Evolutionary conservation across 2,888 invertebrate species (phyloP).

Genomic region (Ferrisia virgata): DNA sequence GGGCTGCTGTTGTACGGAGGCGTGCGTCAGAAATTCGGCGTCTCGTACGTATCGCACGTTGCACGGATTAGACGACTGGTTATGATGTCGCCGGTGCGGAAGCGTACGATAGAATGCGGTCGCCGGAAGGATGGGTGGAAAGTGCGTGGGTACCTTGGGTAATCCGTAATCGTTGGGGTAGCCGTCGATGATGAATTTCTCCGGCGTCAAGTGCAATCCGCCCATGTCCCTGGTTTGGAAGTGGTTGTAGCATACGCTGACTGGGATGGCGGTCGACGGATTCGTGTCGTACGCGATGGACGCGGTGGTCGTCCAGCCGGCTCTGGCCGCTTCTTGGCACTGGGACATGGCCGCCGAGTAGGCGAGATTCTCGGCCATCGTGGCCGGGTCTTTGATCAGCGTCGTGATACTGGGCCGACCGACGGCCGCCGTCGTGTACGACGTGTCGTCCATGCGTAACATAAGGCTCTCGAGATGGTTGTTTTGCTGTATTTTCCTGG

Average conservation of each 20-base stretch:
- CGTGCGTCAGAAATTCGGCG: constrained; percentile 63
- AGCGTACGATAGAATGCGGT: constrained; percentile 64
- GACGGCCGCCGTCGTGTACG: too few relatives aligned
- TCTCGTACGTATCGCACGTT: constrained; percentile 62
- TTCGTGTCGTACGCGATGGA: constrained; percentile 63
- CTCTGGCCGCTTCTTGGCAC: constrained; percentile 73
- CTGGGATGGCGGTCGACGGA: constrained; percentile 44
- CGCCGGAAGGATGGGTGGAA: constrained; percentile 52
- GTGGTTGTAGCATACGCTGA: constrained; percentile 34
- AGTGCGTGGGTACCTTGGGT: constrained; percentile 58
- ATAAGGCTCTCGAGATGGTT: constrained; percentile 48
- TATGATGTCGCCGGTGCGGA: constrained; percentile 65
- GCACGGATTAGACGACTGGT: constrained; percentile 72
- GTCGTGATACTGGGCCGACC: constrained; percentile 47
- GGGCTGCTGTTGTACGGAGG: constrained; percentile 54
- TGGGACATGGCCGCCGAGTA: constrained; percentile 43
- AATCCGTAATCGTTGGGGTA: constrained; percentile 75
- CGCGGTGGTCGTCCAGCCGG: constrained; percentile 70
- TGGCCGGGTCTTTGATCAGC: constrained; percentile 52
- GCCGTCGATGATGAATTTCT: constrained; percentile 69
- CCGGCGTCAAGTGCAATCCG: constrained; percentile 70
- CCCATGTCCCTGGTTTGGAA: constrained; percentile 48
- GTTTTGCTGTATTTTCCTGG: constrained; percentile 55
- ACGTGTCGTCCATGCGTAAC: not conserved
- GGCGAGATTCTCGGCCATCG: constrained; percentile 53